A percentile compares a stretch with the other conserved stretches of the same genome.
phyloP scores from a whole-genome alignment of 2,888 invertebrate genomes.

The Apodemia zela region DNA sequence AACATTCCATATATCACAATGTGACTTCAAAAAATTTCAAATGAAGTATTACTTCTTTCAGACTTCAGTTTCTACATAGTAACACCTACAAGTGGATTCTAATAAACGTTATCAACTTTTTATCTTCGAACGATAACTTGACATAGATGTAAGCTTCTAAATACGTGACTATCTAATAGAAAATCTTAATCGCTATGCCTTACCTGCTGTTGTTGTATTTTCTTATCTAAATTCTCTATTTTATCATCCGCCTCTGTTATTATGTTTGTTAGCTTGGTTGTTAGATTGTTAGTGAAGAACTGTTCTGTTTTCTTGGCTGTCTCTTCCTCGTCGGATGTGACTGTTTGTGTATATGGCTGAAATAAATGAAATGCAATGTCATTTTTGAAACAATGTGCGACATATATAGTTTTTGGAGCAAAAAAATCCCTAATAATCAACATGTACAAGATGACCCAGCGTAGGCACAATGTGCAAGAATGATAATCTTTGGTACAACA shows the following conservation, averaged over 20 bases:
- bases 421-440: too few relatives aligned
- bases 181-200: slow-evolving; percentile 33
- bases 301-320: slow-evolving; percentile 74
- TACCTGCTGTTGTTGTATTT: slow-evolving; percentile 84
- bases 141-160: background rate
- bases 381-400: background rate
- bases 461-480: too few relatives aligned
- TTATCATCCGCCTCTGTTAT: slow-evolving; percentile 63
- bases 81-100: background rate
- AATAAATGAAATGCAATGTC: slow-evolving; percentile 35
- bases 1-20: too few relatives aligned
- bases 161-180: background rate
- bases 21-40: too few relatives aligned
- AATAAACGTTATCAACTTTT: background rate
- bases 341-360: slow-evolving; percentile 85
- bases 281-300: slow-evolving; percentile 75
- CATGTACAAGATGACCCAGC: too few relatives aligned
- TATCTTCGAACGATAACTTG: slow-evolving; percentile 23
- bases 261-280: slow-evolving; percentile 73
- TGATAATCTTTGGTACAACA: too few relatives aligned
- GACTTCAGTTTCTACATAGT: background rate
- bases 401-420: too few relatives aligned
- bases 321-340: slow-evolving; percentile 90
- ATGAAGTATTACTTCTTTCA: too few relatives aligned
- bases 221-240: slow-evolving; percentile 82